These are phyloP conservation scores for Heliconius eleuchia DNA, from an alignment of 1,140 invertebrate genomes.

Conservation along the genomic window DNA sequence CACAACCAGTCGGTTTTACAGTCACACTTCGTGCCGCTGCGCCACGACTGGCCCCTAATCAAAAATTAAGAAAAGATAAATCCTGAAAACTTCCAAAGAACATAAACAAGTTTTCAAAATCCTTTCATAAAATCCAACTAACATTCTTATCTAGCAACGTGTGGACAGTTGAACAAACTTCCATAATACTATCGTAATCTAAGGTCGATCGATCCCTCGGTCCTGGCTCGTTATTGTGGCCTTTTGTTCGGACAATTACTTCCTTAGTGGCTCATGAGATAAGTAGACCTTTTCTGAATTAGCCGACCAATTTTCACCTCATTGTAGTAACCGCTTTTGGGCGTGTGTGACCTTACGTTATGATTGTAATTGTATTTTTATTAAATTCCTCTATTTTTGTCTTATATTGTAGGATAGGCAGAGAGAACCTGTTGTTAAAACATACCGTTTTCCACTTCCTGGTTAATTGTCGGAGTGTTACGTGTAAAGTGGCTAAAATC, in stretches of 20 bases:
- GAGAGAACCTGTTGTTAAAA: background rate
- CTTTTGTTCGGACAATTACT: constrained; percentile 56
- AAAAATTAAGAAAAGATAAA: too few species aligned
- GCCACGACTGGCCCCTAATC: too few species aligned
- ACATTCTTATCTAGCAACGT: background rate
- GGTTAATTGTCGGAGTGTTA: too few species aligned
- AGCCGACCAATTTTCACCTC: constrained; percentile 21
- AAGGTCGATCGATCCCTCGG: constrained; percentile 23
- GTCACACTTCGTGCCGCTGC: too few species aligned
- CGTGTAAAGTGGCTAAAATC: too few species aligned
- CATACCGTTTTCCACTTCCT: background rate
- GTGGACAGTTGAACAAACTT: constrained; percentile 26
- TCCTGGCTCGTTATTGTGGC: constrained; percentile 45
- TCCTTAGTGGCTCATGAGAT: constrained; percentile 53
- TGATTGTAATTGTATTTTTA: too few species aligned
- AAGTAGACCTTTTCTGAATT: constrained; percentile 47
- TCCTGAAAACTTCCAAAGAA: background rate
- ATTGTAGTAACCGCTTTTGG: background rate
- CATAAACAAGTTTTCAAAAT: background rate
- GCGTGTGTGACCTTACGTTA: too few species aligned
- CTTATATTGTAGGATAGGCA: too few species aligned
- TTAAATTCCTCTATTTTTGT: too few species aligned
- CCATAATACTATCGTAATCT: constrained; percentile 37
- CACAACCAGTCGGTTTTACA: too few species aligned
- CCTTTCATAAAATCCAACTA: background rate